Evolutionary conservation across 2,888 invertebrate species (phyloP), one percentile per base, ranked within the genome.

Genomic region (Machimus rusticus): DNA sequence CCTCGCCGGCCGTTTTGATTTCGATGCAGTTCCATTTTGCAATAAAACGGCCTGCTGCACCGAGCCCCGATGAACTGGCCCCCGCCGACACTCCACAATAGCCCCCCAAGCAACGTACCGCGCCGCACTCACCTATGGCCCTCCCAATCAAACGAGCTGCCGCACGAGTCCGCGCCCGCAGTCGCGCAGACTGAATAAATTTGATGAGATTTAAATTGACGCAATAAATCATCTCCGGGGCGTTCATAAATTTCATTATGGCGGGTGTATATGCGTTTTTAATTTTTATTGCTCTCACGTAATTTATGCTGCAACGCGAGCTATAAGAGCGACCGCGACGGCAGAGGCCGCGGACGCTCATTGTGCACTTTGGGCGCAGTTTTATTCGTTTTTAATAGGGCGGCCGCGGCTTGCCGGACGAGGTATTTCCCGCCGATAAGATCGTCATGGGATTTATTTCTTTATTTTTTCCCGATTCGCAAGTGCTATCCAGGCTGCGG

Each of bases 141-240:
- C 23, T 34, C 78, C 78, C 28, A 31, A 74, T 37, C 66, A 66
- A 66, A 66, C 66, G 66, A 66, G 39, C 66, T 51, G 46, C 84
- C 46, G 34, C 77, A 55, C 39, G 39, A 28, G 57, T 66, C 66
- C 76, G 46, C 78, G 39, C 87, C 55, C 74, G 28, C 79, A 23
- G 81, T 39, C 37, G 76, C 8, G 81, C 87, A 79, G 87, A 85
- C 88, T 85, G 86, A 88, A 79, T 87, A 87, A 88, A 88, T 86
- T 87, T 88, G 88, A 88, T 88, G 88, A 87, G 88, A 88, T 88
- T 87, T 88, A 88, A 88, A 88, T 88, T 88, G 87, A 88, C 87
- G 79, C 74, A 85, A 87, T 88, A 88, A 88, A 88, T 88, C 88
- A 87, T 86, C 74, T 51, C 46, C 86, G 82, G 86, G 84, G 87